phyloP scores from a whole-genome alignment of 2,888 invertebrate species.

The Drosophila paramelanica region DNA sequence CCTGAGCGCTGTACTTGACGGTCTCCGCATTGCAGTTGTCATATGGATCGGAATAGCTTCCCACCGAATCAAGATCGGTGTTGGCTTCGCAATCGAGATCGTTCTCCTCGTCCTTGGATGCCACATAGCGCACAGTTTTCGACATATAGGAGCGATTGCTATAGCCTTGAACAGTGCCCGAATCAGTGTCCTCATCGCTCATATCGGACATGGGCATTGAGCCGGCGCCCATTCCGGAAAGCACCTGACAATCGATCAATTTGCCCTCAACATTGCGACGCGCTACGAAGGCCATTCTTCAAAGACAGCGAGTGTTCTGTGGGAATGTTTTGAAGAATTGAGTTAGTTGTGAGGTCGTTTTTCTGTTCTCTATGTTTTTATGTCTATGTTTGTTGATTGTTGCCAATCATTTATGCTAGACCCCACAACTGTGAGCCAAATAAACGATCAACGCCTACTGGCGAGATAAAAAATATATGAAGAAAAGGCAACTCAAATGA shows the following conservation, averaged over 20 bases:
- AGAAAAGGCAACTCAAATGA: too few species aligned
- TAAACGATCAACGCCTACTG: constrained; percentile 11
- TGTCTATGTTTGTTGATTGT: constrained; percentile 26
- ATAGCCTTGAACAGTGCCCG: constrained; percentile 31
- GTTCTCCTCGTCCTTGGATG: constrained; percentile 18
- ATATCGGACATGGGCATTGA: constrained; percentile 31
- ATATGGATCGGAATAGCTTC: not conserved
- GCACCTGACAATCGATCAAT: constrained; percentile 51
- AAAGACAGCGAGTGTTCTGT: constrained; percentile 22
- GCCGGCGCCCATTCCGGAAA: constrained; percentile 18
- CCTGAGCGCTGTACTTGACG: not conserved
- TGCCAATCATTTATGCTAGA: constrained; percentile 30
- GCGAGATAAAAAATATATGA: not conserved
- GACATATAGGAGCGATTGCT: constrained; percentile 54
- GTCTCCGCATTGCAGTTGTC: constrained; percentile 14
- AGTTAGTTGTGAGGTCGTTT: constrained; percentile 2
- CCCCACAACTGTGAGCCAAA: not conserved
- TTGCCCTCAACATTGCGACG: constrained; percentile 55
- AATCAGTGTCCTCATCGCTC: constrained; percentile 58
- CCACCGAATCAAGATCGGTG: not conserved
- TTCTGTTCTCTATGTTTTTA: constrained; percentile 19
- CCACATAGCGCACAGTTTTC: constrained; percentile 59
- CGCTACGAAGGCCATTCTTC: constrained; percentile 56
- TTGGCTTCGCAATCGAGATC: constrained; percentile 3
- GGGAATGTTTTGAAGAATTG: constrained; percentile 7